Evolutionary conservation across 2,797 vertebrate species (phyloP), one percentile per base, ranked within the genome.

Genomic region (Periophthalmus magnuspinnatus): DNA sequence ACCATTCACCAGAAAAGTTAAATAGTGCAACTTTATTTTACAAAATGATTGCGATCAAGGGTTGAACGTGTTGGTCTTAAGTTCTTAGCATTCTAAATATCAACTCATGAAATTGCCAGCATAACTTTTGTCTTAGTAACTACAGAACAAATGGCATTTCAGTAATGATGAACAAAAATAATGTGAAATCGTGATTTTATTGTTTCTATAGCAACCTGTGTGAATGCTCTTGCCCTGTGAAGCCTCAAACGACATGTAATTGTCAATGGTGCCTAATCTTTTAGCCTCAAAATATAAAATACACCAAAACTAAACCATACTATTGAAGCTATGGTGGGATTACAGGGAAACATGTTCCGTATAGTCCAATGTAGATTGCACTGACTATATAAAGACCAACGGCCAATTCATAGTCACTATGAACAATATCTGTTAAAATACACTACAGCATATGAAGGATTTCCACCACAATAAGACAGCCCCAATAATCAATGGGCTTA

Each of bases 211-310:
- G 74, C 71, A 45, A 50, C 50, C 6, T 67, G 59, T 45, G 52
- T 45, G 65, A 75, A 70, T 59, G 62, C 68, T 72, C 71, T 56
- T 45, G 45, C 67, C 48, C 55, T 58, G 57, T 67, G 45, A 77
- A 66, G 80, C 73, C 78, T 83, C 69, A 72, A 79, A 71, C 69
- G 68, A 55, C 22, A 71, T 77, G 72, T 64, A 17, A 78, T 81
- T 76, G 71, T 84, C 70, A 71, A 80, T 70, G 76, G 82, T 90
- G 87, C 84, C 76, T 89, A 64, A 76, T 82, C 77, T 85, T 64
- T 75, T 83, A 69, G 61, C 71, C 74, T 68, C 64, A 69, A 75
- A 79, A 28, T 70, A 11, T 3, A 71, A 81, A 65, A 3, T 24
- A 2, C 16, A 45, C 16, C 85, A 86, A 88, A 73, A 65, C 32